A percentile compares a stretch with the other conserved stretches of the same genome.
Evolutionary conservation across 2,888 invertebrate genomes (phyloP).

Genomic region (Villa cingulata): DNA sequence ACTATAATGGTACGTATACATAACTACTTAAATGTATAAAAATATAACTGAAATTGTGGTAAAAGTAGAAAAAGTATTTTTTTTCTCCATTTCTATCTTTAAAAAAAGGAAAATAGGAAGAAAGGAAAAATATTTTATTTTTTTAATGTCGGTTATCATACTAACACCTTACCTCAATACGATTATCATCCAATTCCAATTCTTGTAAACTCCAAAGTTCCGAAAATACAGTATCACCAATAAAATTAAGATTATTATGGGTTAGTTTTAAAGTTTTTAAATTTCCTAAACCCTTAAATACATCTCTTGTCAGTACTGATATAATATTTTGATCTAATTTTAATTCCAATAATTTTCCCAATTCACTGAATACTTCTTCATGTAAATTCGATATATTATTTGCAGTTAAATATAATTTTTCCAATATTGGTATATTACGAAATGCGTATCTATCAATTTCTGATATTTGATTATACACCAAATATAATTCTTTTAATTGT

Average conservation of each 20-base stretch:
- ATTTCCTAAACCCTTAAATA: slow-evolving; percentile 62
- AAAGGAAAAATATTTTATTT: background rate
- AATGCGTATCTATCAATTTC: slow-evolving; percentile 63
- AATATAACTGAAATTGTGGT: too few species aligned
- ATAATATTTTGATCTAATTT: slow-evolving; percentile 70
- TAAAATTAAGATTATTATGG: slow-evolving; percentile 58
- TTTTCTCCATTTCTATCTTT: too few species aligned
- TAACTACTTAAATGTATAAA: too few species aligned
- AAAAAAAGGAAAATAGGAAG: background rate
- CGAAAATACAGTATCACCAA: slow-evolving; percentile 66
- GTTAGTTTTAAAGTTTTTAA: slow-evolving; percentile 60
- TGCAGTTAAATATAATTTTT: slow-evolving; percentile 65
- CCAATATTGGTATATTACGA: slow-evolving; percentile 54
- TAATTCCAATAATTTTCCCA: slow-evolving; percentile 61
- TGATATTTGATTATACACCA: slow-evolving; percentile 63
- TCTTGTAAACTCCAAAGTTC: slow-evolving; percentile 62
- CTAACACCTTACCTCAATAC: slow-evolving; percentile 38
- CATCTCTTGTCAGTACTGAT: slow-evolving; percentile 57
- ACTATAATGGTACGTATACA: too few species aligned
- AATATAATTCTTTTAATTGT: slow-evolving; percentile 51
- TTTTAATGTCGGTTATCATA: background rate
- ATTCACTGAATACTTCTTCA: slow-evolving; percentile 65
- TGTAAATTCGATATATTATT: slow-evolving; percentile 76
- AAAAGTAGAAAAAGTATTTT: too few species aligned
- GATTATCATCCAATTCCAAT: slow-evolving; percentile 54